Evolutionary conservation across 2,888 invertebrate species (phyloP).

Genomic region (Cataglyphis cursor): DNA sequence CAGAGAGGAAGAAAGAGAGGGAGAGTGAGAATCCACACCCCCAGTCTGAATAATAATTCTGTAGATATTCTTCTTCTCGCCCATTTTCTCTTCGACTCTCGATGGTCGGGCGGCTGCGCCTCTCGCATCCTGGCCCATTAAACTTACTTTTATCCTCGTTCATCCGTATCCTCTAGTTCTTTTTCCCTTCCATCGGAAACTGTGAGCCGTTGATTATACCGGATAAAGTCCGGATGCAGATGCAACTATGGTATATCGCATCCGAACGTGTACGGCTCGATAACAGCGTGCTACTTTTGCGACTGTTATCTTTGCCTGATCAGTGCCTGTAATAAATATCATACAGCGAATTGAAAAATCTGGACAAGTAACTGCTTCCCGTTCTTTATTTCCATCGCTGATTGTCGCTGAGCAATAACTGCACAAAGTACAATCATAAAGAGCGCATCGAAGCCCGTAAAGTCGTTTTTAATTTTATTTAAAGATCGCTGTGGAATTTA

Average conservation of each 20-base stretch:
- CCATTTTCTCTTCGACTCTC: slow-evolving; percentile 16
- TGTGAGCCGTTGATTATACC: neutral
- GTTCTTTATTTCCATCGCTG: neutral
- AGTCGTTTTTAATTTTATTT: neutral
- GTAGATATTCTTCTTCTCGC: slow-evolving; percentile 52
- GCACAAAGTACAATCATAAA: neutral
- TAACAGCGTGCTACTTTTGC: slow-evolving; percentile 26
- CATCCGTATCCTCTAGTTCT: slow-evolving; percentile 1
- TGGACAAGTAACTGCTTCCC: neutral
- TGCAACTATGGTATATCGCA: slow-evolving; percentile 25
- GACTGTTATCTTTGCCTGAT: neutral
- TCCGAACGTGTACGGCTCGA: slow-evolving; percentile 8
- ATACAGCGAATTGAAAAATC: slow-evolving; percentile 15
- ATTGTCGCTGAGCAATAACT: neutral
- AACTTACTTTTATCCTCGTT: slow-evolving; percentile 45
- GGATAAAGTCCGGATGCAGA: slow-evolving; percentile 31
- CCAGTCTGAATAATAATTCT: slow-evolving; percentile 66
- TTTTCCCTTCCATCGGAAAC: slow-evolving; percentile 19
- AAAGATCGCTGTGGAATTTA: neutral
- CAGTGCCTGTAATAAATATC: slow-evolving; percentile 6
- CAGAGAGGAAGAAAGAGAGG: neutral
- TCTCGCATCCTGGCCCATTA: slow-evolving; percentile 23
- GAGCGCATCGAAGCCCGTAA: neutral
- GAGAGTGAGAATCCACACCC: neutral
- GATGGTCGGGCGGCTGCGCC: slow-evolving; percentile 26